phyloP scores from a whole-genome alignment of 2,888 invertebrate species.

The Romanomermis culicivorax region DNA sequence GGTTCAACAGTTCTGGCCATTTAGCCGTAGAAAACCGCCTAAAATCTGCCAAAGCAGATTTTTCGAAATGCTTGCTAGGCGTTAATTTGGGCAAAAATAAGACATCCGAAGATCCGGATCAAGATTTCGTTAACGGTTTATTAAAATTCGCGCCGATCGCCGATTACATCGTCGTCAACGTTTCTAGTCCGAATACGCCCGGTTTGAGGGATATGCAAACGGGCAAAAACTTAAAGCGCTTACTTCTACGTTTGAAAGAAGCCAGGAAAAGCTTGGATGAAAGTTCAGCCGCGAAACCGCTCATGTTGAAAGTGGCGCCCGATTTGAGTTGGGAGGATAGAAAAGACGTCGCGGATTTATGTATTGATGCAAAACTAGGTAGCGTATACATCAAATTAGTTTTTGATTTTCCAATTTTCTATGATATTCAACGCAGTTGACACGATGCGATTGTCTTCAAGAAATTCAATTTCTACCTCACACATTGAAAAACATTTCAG shows the following conservation, averaged over 20 bases:
- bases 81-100: constrained; percentile 94
- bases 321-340: constrained; percentile 55
- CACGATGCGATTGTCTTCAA: no score
- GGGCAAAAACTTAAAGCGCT: constrained; percentile 42
- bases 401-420: no score
- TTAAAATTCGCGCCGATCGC: constrained; percentile 55
- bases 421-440: no score
- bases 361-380: no score
- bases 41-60: constrained; percentile 6
- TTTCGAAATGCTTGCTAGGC: constrained; percentile 43
- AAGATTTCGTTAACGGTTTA: constrained; percentile 62
- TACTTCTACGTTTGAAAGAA: constrained; percentile 35
- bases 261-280: constrained; percentile 17
- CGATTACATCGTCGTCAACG: constrained; percentile 86
- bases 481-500: no score
- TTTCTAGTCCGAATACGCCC: constrained; percentile 90
- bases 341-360: constrained; percentile 46
- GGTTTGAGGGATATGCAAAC: constrained; percentile 59
- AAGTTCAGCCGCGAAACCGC: neutral
- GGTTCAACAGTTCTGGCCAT: constrained; percentile 89
- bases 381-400: no score
- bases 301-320: constrained; percentile 71
- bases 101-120: constrained; percentile 45
- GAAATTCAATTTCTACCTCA: no score
- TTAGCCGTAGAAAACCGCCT: constrained; percentile 21